Evolutionary conservation across 1,140 invertebrate genomes (phyloP), one percentile per base, ranked within the genome.

Genomic region (Drosophila punjabiensis): DNA sequence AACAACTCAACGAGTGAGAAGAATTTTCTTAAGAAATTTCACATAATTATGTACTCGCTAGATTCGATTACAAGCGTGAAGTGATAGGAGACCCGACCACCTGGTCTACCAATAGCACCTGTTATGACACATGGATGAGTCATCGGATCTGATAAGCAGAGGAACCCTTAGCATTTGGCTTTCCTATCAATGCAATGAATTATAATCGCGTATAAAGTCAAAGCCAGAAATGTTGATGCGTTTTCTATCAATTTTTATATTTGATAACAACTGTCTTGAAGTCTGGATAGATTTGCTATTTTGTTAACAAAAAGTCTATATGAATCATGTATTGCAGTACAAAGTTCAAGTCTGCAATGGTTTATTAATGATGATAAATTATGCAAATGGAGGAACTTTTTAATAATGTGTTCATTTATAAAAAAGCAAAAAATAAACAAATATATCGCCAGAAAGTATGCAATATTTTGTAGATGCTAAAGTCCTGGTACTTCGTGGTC

Each of bases 121-220:
- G 60, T 43, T 55, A 47, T 65, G 69, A 80, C 53, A 80, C 45
- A 70, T 53, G 16, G 18, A 85, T 84, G 81, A 84, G 43, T 84
- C 82, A 84, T 28, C 11, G 24, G 24, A 52, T 47, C 9, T 14
- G 45, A 64, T 76, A 64, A 62, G 55, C 30, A 10, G 33, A 59
- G n/a, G 30, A 60, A 60, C 53, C 68, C 18, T 50, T 52, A 24
- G 35, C 47, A 52, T 33, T 61, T 45, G 24, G 37, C 11, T 50
- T 33, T 30, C 20, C 30, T 74, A 74, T 73, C 24, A 53, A 39
- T 32, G 30, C 18, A 48, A 28, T 50, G 16, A 45, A 28, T 41
- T 14, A 50, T 50, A 71, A 53, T 61, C 63, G 24, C 1, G 4
- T 18, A 41, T 7, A 63, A 39, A 11, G 8, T 3, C 33, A 37